phyloP scores from a whole-genome alignment of 2,797 vertebrate genomes.

The Notolepis coatsorum region DNA sequence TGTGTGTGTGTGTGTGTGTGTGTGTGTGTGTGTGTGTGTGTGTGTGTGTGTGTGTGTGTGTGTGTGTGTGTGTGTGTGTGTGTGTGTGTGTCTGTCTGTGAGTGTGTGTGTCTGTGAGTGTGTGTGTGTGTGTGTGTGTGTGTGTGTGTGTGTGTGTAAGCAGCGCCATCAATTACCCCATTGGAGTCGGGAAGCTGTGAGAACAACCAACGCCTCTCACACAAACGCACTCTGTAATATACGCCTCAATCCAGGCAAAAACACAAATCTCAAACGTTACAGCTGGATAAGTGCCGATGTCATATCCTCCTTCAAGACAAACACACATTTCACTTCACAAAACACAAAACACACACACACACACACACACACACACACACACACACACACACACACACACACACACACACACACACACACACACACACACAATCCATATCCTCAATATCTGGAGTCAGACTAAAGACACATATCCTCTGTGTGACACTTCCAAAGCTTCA shows the following conservation, averaged over 20 bases:
- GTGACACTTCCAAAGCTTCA: conserved; percentile 64
- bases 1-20: conserved; percentile 17
- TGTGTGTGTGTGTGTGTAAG: conserved; percentile 3
- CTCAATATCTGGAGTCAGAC: conserved; percentile 16
- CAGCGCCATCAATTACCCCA: conserved; percentile 55
- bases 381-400: not conserved
- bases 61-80: not conserved
- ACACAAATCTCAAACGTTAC: too few relatives aligned
- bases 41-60: conserved; percentile 22
- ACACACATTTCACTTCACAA: not conserved
- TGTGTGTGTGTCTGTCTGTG: conserved; percentile 18
- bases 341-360: not conserved
- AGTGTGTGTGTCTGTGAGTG: conserved; percentile 23
- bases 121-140: conserved; percentile 9
- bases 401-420: conserved; percentile 7
- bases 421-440: conserved; percentile 9
- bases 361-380: not conserved
- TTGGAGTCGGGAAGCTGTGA: conserved; percentile 35
- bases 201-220: conserved; percentile 43
- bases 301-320: conserved; percentile 8
- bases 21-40: conserved; percentile 18
- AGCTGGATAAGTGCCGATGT: not conserved
- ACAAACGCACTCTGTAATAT: not conserved
- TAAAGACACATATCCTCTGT: conserved; percentile 70
- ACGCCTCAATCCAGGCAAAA: not conserved